phyloP scores from a whole-genome alignment of 2,797 vertebrate species.

The Otolemur crassicaudatus region DNA sequence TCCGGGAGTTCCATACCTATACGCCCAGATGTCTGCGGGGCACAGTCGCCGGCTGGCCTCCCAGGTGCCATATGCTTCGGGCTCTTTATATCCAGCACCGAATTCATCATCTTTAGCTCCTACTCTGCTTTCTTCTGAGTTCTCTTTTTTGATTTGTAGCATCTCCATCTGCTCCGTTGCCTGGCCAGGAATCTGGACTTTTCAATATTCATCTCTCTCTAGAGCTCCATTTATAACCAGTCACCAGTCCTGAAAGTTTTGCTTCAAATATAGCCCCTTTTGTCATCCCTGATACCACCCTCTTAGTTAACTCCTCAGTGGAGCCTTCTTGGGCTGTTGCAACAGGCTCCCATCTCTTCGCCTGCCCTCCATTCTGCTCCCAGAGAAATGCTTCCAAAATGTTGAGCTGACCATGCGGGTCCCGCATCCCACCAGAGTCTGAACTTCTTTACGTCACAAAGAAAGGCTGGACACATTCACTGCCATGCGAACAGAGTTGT shows the following conservation, averaged over 20 bases:
- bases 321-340: neutral
- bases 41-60: neutral
- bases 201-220: conserved; percentile 44
- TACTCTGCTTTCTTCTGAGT: conserved; percentile 48
- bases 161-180: conserved; percentile 54
- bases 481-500: too few species aligned
- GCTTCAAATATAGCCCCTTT: neutral
- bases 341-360: neutral
- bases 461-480: neutral
- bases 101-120: conserved; percentile 53
- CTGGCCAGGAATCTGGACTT: conserved; percentile 60
- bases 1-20: neutral
- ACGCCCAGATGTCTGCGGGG: neutral
- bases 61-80: conserved; percentile 43
- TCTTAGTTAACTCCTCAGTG: neutral
- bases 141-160: conserved; percentile 34
- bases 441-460: neutral
- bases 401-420: neutral
- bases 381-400: neutral
- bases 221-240: conserved; percentile 47
- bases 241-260: conserved; percentile 8
- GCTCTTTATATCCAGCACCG: neutral
- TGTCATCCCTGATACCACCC: neutral
- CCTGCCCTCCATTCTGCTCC: neutral
- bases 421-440: neutral